These are phyloP conservation scores for Herpetotheres cachinnans DNA, from an alignment of 2,113 vertebrate species.

Conservation along the genomic window DNA sequence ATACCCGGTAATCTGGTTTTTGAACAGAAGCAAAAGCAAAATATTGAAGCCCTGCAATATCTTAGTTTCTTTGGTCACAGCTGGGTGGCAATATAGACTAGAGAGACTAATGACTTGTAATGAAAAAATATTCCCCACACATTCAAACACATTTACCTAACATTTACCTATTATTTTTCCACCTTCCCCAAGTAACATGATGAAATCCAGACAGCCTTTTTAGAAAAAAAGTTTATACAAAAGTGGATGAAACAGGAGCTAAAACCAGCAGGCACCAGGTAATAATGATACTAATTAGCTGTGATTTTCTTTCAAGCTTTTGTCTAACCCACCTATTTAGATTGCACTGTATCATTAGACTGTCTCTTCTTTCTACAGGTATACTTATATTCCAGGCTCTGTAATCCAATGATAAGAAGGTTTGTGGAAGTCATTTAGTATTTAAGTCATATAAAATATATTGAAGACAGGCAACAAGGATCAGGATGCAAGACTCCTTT, in stretches of 20 bases:
- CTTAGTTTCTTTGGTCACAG: constrained; percentile 42
- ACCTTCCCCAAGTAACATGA: neutral
- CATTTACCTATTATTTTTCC: neutral
- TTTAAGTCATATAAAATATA: neutral
- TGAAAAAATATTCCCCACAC: neutral
- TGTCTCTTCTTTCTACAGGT: neutral
- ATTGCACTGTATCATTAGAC: neutral
- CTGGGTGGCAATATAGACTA: constrained; percentile 46
- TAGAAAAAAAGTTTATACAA: neutral
- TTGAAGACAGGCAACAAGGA: neutral
- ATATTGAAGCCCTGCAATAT: neutral
- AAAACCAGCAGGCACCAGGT: neutral
- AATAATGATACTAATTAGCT: neutral
- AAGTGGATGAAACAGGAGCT: neutral
- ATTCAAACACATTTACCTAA: neutral
- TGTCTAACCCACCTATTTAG: neutral
- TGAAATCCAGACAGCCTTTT: neutral
- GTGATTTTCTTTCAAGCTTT: neutral
- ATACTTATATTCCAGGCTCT: neutral
- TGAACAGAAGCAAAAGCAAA: neutral
- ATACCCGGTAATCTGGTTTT: neutral
- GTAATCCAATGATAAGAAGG: neutral
- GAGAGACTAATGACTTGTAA: neutral
- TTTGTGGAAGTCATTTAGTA: neutral
- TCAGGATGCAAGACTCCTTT: neutral